A percentile compares a stretch with the other conserved stretches of the same genome.
Evolutionary conservation across 2,888 invertebrate species (phyloP).

Genomic region (Drosophila anomalata): DNA sequence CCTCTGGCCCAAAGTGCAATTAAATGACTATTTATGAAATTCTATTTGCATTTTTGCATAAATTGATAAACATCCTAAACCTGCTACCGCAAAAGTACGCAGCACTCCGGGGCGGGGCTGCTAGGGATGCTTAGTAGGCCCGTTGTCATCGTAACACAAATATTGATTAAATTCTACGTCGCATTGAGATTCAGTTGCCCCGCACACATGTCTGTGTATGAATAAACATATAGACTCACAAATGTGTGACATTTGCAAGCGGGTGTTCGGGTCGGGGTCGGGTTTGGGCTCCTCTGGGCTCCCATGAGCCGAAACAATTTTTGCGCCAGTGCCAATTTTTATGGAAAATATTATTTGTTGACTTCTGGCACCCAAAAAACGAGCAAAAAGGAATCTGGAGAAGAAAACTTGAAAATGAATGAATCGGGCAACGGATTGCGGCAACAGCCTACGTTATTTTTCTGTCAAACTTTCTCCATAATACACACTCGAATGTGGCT

Average conservation of each 20-base stretch:
- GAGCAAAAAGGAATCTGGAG: conserved; percentile 5
- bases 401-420: conserved; percentile 45
- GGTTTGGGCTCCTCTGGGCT: no score
- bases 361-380: conserved; percentile 68
- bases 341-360: conserved; percentile 77
- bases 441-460: conserved; percentile 34
- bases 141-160: conserved; percentile 48
- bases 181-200: conserved; percentile 66
- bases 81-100: conserved; percentile 20
- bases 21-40: conserved; percentile 76
- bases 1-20: conserved; percentile 62
- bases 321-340: conserved; percentile 61
- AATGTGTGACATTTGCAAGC: conserved; percentile 24
- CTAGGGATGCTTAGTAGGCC: conserved; percentile 17
- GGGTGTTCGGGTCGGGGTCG: no score
- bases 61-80: conserved; percentile 65
- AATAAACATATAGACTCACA: conserved; percentile 7
- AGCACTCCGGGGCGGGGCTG: conserved; percentile 1
- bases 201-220: conserved; percentile 1
- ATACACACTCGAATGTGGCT: conserved; percentile 48
- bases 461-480: conserved; percentile 57
- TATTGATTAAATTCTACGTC: conserved; percentile 67
- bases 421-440: conserved; percentile 21
- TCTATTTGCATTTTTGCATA: conserved; percentile 76
- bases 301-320: conserved; percentile 45